Conservation (phyloP, 2,113 vertebrate genomes). For the Salminus brasiliensis region DNA sequence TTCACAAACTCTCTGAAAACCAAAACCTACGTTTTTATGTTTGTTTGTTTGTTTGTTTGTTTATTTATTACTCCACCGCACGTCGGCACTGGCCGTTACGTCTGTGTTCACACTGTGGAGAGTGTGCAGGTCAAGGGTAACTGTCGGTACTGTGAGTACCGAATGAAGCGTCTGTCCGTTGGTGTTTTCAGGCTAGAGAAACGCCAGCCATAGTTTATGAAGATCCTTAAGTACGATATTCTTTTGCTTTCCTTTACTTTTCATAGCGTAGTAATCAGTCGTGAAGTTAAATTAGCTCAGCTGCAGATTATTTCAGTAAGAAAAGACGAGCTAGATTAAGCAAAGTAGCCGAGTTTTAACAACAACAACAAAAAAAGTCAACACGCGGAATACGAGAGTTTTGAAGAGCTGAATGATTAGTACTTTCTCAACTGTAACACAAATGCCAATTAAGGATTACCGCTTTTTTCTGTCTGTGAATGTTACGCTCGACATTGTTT, state of each 20-base stretch:
- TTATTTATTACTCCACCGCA: slow-evolving; percentile 7
- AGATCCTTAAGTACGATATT: slow-evolving; percentile 38
- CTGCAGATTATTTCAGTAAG: slow-evolving; percentile 52
- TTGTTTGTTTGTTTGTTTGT: too few species aligned
- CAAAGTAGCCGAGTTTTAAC: slow-evolving; percentile 49
- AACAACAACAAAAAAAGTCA: neutral
- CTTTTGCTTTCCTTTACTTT: slow-evolving; percentile 37
- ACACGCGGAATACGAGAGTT: slow-evolving; percentile 37
- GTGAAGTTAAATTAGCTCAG: slow-evolving; percentile 46
- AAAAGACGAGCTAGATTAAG: slow-evolving; percentile 48
- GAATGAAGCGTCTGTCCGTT: slow-evolving; percentile 10
- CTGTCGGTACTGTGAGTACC: slow-evolving; percentile 21
- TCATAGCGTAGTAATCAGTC: slow-evolving; percentile 51
- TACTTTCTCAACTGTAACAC: slow-evolving; percentile 52
- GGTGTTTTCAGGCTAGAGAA: slow-evolving; percentile 35
- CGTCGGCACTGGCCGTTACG: neutral
- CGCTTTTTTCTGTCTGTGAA: slow-evolving; percentile 1
- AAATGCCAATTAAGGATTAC: slow-evolving; percentile 32
- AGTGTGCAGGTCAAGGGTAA: slow-evolving; percentile 45
- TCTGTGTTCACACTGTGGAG: neutral
- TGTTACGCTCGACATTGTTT: slow-evolving; percentile 15
- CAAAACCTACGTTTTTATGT: neutral
- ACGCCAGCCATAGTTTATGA: slow-evolving; percentile 37
- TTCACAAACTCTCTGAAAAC: slow-evolving; percentile 31
- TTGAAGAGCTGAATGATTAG: slow-evolving; percentile 46